Conservation (phyloP, 2,113 vertebrate species). For the Ibidorhyncha struthersii region DNA sequence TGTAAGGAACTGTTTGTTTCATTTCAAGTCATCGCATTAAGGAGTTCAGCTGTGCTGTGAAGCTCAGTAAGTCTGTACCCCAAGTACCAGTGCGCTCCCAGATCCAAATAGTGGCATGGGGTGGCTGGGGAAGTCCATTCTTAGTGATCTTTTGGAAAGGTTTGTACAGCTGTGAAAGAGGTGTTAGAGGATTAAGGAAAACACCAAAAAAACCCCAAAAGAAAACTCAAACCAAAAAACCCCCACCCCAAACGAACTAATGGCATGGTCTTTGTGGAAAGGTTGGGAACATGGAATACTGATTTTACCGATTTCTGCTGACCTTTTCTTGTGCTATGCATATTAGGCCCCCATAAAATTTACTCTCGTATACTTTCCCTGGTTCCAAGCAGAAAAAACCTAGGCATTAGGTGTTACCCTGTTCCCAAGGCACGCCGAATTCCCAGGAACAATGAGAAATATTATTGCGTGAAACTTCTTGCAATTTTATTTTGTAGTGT, state of each 20-base stretch:
- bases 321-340: neutral
- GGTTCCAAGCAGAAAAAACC: neutral
- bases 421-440: neutral
- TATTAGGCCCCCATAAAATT: neutral
- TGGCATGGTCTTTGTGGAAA: neutral
- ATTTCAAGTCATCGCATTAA: neutral
- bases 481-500: neutral
- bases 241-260: neutral
- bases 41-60: neutral
- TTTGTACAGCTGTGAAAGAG: neutral
- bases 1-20: neutral
- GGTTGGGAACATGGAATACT: neutral
- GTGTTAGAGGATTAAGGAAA: neutral
- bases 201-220: neutral
- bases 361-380: rapidly evolving
- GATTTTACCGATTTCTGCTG: neutral
- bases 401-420: neutral
- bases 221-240: neutral
- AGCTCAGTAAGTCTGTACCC: neutral
- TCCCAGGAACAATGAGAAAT: neutral
- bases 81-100: too few species aligned
- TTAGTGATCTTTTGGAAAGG: neutral
- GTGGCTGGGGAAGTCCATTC: neutral
- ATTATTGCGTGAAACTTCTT: neutral
- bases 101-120: neutral